Evolutionary conservation across 2,797 vertebrate genomes (phyloP), one percentile per base, ranked within the genome.

Genomic region (Cynopterus sphinx): DNA sequence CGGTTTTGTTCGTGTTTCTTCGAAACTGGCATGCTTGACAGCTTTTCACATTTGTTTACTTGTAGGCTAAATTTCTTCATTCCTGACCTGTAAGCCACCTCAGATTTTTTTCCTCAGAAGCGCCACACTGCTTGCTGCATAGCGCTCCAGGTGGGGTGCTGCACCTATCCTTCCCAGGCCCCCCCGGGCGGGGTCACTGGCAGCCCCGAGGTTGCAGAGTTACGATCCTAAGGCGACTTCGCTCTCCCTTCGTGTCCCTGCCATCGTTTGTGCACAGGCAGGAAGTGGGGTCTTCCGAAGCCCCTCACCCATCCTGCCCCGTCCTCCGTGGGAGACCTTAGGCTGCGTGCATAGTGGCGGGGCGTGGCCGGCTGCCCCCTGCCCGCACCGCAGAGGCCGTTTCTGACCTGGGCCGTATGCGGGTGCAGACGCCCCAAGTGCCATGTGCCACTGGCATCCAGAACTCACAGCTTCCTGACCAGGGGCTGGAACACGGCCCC

Each of bases 361-460:
- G 46, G 46, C 46, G 3, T 0, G 13, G 46, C 46, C 3, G 12
- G 46, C 13, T 46, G 43, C 43, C 43, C 43, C 43, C 43, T 43
- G 6, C 43, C 43, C 43, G 43, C 43, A 2, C 43, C 43, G 43
- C 43, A 46, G 43, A 46, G 43, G 43, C 43, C 43, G 10, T 9
- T 46, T 46, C 43, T 12, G 10, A 9, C 10, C 12, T 11, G 10
- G 43, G 43, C 43, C 43, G 0, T 43, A 9, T 43, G 43, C 43
- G 43, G 46, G 46, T 13, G 46, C 46, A 49, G 46, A 49, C 13
- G 43, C 43, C 2, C 43, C 43, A 0, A 43, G 43, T 6, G 0
- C 68, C 94, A 85, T 85, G 88, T 95, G 68, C 21, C 1, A 61
- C 91, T 91, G 39, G 36, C 68, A 84, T 96, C 91, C 82, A 79